Conservation (phyloP, 2,113 vertebrate species). For the Chrysemys picta region DNA sequence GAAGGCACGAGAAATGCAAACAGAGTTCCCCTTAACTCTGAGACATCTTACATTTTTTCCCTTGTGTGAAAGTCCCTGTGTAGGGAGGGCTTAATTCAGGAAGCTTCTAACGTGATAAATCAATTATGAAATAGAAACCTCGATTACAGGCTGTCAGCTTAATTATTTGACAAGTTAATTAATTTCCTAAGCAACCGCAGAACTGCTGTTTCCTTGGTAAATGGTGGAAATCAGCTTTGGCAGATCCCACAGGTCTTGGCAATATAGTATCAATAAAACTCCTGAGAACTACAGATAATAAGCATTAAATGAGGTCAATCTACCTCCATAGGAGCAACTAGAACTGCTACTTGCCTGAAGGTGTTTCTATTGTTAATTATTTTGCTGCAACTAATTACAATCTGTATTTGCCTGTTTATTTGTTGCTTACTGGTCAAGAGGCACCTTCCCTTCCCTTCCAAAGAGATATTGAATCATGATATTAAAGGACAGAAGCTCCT, state of each 20-base stretch:
- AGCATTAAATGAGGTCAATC: constrained; percentile 70
- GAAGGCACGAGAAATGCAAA: not conserved
- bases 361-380: constrained; percentile 69
- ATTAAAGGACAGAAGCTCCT: constrained; percentile 28
- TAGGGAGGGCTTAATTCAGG: constrained; percentile 41
- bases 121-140: constrained; percentile 77
- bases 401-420: constrained; percentile 33
- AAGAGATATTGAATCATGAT: constrained; percentile 8
- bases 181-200: constrained; percentile 77
- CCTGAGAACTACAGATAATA: constrained; percentile 59
- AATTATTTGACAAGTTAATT: constrained; percentile 85
- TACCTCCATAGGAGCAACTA: constrained; percentile 41
- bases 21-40: not conserved
- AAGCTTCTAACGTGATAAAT: constrained; percentile 78
- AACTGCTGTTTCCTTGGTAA: constrained; percentile 68
- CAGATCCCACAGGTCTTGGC: constrained; percentile 69
- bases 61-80: not conserved
- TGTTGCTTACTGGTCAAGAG: constrained; percentile 26
- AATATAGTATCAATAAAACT: constrained; percentile 52
- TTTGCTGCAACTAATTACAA: constrained; percentile 62
- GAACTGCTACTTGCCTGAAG: constrained; percentile 54
- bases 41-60: not conserved
- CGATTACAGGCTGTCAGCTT: constrained; percentile 78
- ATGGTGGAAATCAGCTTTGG: constrained; percentile 55
- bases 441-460: constrained; percentile 36